Conservation (phyloP, 2,888 invertebrate genomes). For the Eupithecia pulchellata region DNA sequence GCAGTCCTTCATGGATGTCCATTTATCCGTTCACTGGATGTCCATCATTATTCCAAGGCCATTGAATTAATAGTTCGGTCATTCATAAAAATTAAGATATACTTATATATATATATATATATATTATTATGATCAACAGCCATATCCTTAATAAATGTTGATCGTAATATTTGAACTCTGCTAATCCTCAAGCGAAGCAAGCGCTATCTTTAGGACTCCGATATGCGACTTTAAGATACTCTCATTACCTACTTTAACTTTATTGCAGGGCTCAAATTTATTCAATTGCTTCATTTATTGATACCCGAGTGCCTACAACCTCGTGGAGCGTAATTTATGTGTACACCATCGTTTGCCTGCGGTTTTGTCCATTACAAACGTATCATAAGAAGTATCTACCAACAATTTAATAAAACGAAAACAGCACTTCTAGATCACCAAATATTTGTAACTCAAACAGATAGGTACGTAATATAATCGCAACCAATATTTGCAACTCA, state of each 20-base stretch:
- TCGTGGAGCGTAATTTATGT: background rate
- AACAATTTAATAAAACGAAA: background rate
- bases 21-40: no score
- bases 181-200: background rate
- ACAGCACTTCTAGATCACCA: background rate
- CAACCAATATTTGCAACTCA: background rate
- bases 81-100: no score
- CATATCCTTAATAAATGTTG: background rate
- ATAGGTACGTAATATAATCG: no score
- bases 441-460: background rate
- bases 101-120: no score
- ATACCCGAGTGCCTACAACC: background rate
- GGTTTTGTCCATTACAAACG: background rate
- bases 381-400: no score
- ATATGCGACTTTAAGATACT: background rate
- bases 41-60: no score
- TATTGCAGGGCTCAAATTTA: background rate
- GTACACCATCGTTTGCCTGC: background rate
- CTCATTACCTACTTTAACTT: conserved; percentile 4
- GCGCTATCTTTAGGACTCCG: background rate
- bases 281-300: background rate
- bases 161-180: background rate
- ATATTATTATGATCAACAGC: no score
- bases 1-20: no score
- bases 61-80: no score